These are phyloP conservation scores for Cephus cinctus DNA, from an alignment of 1,140 invertebrate species.

Conservation along the genomic window DNA sequence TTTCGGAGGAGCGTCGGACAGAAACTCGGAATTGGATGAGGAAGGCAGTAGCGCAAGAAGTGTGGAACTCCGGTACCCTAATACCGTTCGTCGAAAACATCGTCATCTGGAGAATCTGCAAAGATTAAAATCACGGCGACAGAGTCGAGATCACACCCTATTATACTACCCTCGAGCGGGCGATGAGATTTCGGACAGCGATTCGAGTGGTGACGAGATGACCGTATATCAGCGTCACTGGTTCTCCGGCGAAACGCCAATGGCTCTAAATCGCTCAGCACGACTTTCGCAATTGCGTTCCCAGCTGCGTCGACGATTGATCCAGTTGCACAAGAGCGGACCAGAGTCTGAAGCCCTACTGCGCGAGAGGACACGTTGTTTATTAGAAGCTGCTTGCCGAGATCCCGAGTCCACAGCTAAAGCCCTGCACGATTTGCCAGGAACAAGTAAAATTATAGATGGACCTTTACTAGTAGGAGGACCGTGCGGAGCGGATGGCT, in stretches of 20 bases:
- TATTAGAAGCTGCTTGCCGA: slow-evolving; percentile 41
- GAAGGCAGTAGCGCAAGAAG: slow-evolving; percentile 12
- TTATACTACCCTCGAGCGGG: slow-evolving; percentile 51
- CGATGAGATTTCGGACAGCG: slow-evolving; percentile 52
- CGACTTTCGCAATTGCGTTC: slow-evolving; percentile 56
- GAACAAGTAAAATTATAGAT: slow-evolving; percentile 45
- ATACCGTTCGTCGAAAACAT: slow-evolving; percentile 26
- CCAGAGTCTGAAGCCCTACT: slow-evolving; percentile 36
- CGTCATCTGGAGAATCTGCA: slow-evolving; percentile 29
- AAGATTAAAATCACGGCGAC: slow-evolving; percentile 30
- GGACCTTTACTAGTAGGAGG: slow-evolving; percentile 50
- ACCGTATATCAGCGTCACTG: slow-evolving; percentile 49
- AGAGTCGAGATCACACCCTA: slow-evolving; percentile 47
- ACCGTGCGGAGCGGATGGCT: slow-evolving; percentile 50
- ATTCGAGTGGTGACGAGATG: slow-evolving; percentile 50
- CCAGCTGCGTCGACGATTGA: slow-evolving; percentile 58
- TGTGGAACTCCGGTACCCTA: slow-evolving; percentile 27
- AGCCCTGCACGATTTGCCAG: slow-evolving; percentile 27
- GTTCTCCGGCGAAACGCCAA: slow-evolving; percentile 41
- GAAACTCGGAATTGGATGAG: slow-evolving; percentile 1
- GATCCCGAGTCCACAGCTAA: slow-evolving; percentile 36
- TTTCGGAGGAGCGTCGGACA: background rate
- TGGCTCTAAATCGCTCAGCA: slow-evolving; percentile 44
- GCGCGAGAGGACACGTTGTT: slow-evolving; percentile 35
- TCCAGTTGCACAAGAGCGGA: slow-evolving; percentile 48